Evolutionary conservation across 2,113 vertebrate species (phyloP).

Genomic region (Oenanthe melanoleuca): DNA sequence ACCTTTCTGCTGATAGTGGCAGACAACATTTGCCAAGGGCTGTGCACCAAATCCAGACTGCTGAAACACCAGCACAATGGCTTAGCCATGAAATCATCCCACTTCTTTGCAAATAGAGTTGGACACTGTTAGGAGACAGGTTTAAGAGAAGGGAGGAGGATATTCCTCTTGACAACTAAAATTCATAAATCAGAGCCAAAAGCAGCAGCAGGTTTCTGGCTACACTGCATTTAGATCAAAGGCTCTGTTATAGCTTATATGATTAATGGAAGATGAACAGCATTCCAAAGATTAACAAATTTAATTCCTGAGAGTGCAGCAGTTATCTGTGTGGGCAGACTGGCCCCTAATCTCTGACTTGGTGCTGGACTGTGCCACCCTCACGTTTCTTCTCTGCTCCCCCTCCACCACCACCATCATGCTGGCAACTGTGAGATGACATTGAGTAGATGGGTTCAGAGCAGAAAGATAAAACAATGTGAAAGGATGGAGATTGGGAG

Average conservation of each 20-base stretch:
- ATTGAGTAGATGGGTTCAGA: constrained; percentile 57
- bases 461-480: constrained; percentile 76
- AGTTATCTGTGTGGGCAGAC: constrained; percentile 22
- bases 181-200: constrained; percentile 26
- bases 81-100: background rate
- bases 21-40: background rate
- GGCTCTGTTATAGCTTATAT: background rate
- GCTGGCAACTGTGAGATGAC: constrained; percentile 51
- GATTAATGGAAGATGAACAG: constrained; percentile 51
- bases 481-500: constrained; percentile 66
- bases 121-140: background rate
- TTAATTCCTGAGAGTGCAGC: constrained; percentile 39
- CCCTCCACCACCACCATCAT: background rate
- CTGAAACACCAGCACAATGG: background rate
- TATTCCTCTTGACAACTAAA: background rate
- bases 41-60: background rate
- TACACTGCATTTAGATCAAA: background rate
- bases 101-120: background rate
- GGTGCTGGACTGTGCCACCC: background rate
- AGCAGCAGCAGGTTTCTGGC: constrained; percentile 9
- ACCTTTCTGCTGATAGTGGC: background rate
- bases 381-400: background rate
- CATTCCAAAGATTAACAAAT: constrained; percentile 58
- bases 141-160: background rate
- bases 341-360: constrained; percentile 46